phyloP scores from a whole-genome alignment of 2,113 vertebrate genomes.

The Ptychochromis oligacanthus region DNA sequence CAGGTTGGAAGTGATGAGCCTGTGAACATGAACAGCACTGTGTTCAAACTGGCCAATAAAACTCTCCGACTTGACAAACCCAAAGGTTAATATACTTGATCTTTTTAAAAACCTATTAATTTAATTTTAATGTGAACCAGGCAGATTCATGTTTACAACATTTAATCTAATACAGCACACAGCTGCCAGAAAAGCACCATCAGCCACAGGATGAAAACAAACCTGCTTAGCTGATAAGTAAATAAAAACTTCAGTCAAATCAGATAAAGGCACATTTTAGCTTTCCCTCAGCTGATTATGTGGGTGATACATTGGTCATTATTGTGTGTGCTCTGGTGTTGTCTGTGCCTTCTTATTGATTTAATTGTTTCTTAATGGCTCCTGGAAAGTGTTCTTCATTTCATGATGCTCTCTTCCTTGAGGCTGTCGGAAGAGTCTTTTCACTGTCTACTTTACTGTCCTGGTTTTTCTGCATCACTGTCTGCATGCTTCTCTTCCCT shows the following conservation, averaged over 20 bases:
- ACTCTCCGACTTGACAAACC: slow-evolving; percentile 74
- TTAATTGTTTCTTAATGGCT: slow-evolving; percentile 22
- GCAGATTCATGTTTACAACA: background rate
- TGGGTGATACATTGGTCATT: background rate
- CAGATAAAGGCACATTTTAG: background rate
- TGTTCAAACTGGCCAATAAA: slow-evolving; percentile 79
- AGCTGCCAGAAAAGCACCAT: background rate
- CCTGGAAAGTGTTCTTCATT: slow-evolving; percentile 12
- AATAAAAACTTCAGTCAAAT: slow-evolving; percentile 4
- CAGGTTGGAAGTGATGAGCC: slow-evolving; percentile 73
- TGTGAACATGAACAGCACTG: slow-evolving; percentile 67
- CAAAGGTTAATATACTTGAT: slow-evolving; percentile 72
- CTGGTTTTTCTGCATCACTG: slow-evolving; percentile 26
- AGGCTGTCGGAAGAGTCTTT: slow-evolving; percentile 7
- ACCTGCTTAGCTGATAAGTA: background rate
- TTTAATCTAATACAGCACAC: background rate
- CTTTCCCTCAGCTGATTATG: slow-evolving; percentile 4
- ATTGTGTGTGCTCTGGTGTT: slow-evolving; percentile 1
- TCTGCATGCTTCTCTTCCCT: slow-evolving; percentile 6
- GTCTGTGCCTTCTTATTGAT: background rate
- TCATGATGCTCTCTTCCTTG: slow-evolving; percentile 16
- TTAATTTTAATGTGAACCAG: background rate
- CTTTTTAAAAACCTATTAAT: slow-evolving; percentile 2
- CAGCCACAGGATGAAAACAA: slow-evolving; percentile 9
- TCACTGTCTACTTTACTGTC: slow-evolving; percentile 35